Conservation (phyloP, 2,113 vertebrate species). For the Phasianus colchicus region DNA sequence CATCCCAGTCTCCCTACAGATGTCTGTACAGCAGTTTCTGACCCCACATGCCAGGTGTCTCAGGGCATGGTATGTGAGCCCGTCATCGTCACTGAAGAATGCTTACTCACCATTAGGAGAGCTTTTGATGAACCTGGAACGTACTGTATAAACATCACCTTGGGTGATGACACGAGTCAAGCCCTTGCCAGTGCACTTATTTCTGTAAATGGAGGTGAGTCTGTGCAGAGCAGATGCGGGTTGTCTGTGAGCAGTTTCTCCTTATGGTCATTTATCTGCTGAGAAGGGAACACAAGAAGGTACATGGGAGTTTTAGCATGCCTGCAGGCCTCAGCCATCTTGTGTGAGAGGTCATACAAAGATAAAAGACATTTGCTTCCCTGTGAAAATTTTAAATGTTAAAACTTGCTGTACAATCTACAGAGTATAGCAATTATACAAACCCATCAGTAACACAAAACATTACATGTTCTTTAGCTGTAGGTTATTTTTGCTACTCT, state of each 20-base stretch:
- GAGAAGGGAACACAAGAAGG: not conserved
- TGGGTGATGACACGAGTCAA: constrained; percentile 83
- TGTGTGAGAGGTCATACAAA: not conserved
- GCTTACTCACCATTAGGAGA: constrained; percentile 83
- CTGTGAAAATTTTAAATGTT: not conserved
- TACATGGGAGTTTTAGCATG: not conserved
- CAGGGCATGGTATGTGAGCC: constrained; percentile 81
- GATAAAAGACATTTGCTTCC: not conserved
- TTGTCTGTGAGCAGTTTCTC: not conserved
- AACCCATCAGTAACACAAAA: not conserved
- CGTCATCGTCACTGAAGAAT: constrained; percentile 61
- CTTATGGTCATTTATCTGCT: not conserved
- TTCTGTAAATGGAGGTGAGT: constrained; percentile 82
- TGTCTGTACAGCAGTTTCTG: constrained; percentile 88
- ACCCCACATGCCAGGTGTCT: constrained; percentile 83
- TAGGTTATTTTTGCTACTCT: not conserved
- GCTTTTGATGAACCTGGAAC: constrained; percentile 86
- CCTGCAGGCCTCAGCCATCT: not conserved
- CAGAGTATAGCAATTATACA: not conserved
- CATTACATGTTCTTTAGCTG: not conserved
- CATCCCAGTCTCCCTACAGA: constrained; percentile 84
- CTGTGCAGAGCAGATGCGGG: not conserved
- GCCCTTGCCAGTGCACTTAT: constrained; percentile 85
- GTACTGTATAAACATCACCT: constrained; percentile 93
- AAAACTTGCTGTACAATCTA: not conserved